These are phyloP conservation scores for Poecilia wingei DNA, from an alignment of 2,797 vertebrate genomes.

Conservation along the genomic window DNA sequence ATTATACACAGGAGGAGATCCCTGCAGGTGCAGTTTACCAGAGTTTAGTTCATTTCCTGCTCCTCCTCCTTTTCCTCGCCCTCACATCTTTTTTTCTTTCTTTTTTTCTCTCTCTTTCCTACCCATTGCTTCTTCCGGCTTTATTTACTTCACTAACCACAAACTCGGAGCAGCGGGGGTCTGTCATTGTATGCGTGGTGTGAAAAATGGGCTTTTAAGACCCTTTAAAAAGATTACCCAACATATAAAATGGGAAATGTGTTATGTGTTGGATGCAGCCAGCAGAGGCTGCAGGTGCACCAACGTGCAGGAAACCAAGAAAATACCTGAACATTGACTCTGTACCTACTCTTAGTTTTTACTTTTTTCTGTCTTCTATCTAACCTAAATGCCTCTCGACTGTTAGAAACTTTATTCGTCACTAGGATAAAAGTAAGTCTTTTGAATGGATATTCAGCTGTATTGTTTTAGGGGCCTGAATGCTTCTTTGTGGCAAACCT, in stretches of 20 bases:
- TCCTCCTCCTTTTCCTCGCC: slow-evolving; percentile 53
- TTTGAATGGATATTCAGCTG: slow-evolving; percentile 65
- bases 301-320: slow-evolving; percentile 19
- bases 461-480: slow-evolving; percentile 73
- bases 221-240: slow-evolving; percentile 14
- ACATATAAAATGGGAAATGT: background rate
- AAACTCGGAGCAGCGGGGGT: slow-evolving; percentile 14
- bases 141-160: slow-evolving; percentile 52
- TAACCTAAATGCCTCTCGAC: slow-evolving; percentile 53
- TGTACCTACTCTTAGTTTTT: slow-evolving; percentile 45
- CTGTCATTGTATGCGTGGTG: slow-evolving; percentile 23
- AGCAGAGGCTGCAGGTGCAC: slow-evolving; percentile 20
- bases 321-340: slow-evolving; percentile 48
- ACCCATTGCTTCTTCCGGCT: slow-evolving; percentile 22
- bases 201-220: slow-evolving; percentile 15
- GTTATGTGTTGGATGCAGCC: background rate
- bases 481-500: slow-evolving; percentile 77
- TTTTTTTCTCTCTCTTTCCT: background rate
- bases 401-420: slow-evolving; percentile 60
- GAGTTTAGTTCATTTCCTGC: slow-evolving; percentile 75
- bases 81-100: slow-evolving; percentile 15
- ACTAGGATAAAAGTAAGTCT: slow-evolving; percentile 61
- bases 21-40: slow-evolving; percentile 79
- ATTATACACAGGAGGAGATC: slow-evolving; percentile 80
- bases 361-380: slow-evolving; percentile 33